Conservation (phyloP, 1,140 invertebrate genomes). For the Drosophila jambulina region DNA sequence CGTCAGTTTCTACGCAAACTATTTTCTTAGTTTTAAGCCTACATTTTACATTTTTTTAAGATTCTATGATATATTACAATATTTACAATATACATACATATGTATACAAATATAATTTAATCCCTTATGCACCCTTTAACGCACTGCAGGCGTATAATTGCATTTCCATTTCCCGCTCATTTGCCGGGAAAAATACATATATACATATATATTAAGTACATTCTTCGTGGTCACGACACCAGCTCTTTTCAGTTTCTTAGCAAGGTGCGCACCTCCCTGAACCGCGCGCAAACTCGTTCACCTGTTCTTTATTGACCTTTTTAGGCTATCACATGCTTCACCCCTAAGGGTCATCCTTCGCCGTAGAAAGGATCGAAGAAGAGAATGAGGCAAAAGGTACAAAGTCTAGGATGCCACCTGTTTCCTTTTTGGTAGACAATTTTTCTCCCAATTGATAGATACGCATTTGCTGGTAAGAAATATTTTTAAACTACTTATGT, state of each 20-base stretch:
- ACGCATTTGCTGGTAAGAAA: neutral
- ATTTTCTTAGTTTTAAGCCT: too few species aligned
- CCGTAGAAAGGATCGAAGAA: conserved; percentile 14
- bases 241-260: neutral
- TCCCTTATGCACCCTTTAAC: neutral
- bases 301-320: conserved; percentile 83
- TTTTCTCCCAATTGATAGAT: neutral
- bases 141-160: neutral
- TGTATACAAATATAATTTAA: neutral
- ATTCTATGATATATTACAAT: neutral
- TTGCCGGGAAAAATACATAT: conserved; percentile 2
- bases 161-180: conserved; percentile 55
- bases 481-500: neutral
- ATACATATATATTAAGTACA: neutral
- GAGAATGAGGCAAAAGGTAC: conserved; percentile 1
- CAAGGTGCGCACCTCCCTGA: neutral
- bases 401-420: conserved; percentile 31
- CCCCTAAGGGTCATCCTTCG: conserved; percentile 41
- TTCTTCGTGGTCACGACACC: conserved; percentile 4
- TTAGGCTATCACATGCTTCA: conserved; percentile 31
- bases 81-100: neutral
- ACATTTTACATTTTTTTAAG: too few species aligned
- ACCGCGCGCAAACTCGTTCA: conserved; percentile 63
- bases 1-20: too few species aligned
- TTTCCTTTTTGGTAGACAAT: neutral